Evolutionary conservation across 2,113 vertebrate genomes (phyloP).

Genomic region (Dermatemys mawii): DNA sequence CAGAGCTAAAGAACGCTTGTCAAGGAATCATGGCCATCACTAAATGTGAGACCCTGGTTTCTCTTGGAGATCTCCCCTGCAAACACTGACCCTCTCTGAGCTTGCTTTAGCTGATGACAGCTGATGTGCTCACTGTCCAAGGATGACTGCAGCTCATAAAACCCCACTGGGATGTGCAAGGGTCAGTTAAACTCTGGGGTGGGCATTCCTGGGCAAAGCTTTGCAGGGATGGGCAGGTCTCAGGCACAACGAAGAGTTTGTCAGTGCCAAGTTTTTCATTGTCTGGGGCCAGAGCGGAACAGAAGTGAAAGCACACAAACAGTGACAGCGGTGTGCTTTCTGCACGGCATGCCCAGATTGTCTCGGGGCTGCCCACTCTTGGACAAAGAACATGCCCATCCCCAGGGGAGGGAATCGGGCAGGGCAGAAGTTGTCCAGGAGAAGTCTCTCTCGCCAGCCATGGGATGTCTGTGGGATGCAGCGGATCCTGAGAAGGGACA

Average conservation of each 20-base stretch:
- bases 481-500: no score
- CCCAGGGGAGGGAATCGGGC: neutral
- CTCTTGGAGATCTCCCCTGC: neutral
- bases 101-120: neutral
- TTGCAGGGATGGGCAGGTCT: neutral
- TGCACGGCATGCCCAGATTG: neutral
- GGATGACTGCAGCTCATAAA: neutral
- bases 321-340: neutral
- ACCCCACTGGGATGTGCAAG: fast-evolving
- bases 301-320: fast-evolving
- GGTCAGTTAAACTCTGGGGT: neutral
- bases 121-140: fast-evolving
- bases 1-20: neutral
- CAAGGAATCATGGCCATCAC: neutral
- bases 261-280: neutral
- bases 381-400: neutral
- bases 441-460: neutral
- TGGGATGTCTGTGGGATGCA: neutral
- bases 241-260: neutral
- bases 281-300: neutral
- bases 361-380: neutral
- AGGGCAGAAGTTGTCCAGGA: neutral
- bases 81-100: neutral
- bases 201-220: neutral
- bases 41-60: neutral